Percentiles rank a stretch among this genome's conserved stretches.
Conservation (phyloP, 2,113 vertebrate species). For the Malurus melanocephalus region DNA sequence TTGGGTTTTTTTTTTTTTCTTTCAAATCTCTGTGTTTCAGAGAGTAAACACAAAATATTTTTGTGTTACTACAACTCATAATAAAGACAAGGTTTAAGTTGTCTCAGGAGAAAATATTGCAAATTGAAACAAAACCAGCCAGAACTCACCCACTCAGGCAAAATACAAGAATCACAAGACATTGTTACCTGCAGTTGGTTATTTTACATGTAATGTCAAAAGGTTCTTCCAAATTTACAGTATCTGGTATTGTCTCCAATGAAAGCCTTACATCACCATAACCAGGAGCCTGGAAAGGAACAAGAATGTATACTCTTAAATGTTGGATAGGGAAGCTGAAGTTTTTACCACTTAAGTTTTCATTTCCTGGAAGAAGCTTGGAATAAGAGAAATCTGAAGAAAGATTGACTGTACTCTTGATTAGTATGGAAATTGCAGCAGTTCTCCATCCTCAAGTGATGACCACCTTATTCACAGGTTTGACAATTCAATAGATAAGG, state of each 20-base stretch:
- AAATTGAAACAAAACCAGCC: neutral
- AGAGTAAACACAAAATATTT: neutral
- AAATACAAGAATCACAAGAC: neutral
- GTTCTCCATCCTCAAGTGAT: neutral
- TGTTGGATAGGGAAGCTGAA: neutral
- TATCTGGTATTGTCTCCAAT: constrained; percentile 94
- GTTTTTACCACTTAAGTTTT: neutral
- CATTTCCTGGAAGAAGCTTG: neutral
- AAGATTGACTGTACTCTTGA: neutral
- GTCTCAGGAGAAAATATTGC: neutral
- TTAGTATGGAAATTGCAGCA: neutral
- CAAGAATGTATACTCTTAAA: neutral
- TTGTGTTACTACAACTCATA: neutral
- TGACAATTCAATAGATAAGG: neutral
- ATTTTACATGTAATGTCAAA: constrained; percentile 97
- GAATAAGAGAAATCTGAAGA: neutral
- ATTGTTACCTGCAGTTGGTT: constrained; percentile 97
- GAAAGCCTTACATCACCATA: constrained; percentile 95
- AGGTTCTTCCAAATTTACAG: constrained; percentile 93
- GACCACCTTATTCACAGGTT: neutral
- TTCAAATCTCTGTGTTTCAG: neutral
- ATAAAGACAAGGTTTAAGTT: neutral
- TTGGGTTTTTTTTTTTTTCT: neutral
- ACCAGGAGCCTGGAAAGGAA: constrained; percentile 85
- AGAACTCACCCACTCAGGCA: neutral